Evolutionary conservation across 2,113 vertebrate genomes (phyloP), one percentile per base, ranked within the genome.

Genomic region (Vulpes lagopus): DNA sequence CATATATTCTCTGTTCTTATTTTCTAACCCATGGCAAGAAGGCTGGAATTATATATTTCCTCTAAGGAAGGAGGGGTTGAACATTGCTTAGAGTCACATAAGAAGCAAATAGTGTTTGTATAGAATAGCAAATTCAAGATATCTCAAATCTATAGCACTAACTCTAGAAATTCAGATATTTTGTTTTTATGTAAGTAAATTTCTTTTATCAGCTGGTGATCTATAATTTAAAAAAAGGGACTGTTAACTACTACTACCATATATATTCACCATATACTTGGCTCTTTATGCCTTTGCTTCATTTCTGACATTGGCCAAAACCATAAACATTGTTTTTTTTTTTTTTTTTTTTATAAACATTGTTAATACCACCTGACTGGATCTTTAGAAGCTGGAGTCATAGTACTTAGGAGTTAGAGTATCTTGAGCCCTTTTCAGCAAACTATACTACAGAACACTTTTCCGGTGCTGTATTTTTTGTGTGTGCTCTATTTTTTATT

Each of bases 251-350:
- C 20, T 84, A 11, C 53, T 55, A 79, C n/a, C 35, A n/a, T 30
- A 49, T 60, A 25, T 62, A 55, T 17, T 96, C 60, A 79, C 25
- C n/a, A 2, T 71, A 43, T 17, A 62, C 25, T 9, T 83, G 60
- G 53, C 83, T 55, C 27, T 62, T 85, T 64, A 49, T 78, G 25
- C 30, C 32, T 71, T 95, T 49, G 30, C 78, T 78, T 93, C 27
- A 27, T 80, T 64, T 85, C 22, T 30, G 73, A 71, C 55, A 95
- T 73, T 73, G 82, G 43, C 59, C 49, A 87, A 87, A 95, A 69
- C 35, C 19, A 60, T 65, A 90, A 86, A 35, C 25, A 11, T 57
- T 32, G 11, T 35, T 35, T n/a, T n/a, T n/a, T n/a, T n/a, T n/a
- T n/a, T n/a, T n/a, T n/a, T n/a, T n/a, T n/a, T n/a, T n/a, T n/a